Evolutionary conservation across 2,113 vertebrate species (phyloP), one percentile per base, ranked within the genome.

Genomic region (Hydrolagus affinis): DNA sequence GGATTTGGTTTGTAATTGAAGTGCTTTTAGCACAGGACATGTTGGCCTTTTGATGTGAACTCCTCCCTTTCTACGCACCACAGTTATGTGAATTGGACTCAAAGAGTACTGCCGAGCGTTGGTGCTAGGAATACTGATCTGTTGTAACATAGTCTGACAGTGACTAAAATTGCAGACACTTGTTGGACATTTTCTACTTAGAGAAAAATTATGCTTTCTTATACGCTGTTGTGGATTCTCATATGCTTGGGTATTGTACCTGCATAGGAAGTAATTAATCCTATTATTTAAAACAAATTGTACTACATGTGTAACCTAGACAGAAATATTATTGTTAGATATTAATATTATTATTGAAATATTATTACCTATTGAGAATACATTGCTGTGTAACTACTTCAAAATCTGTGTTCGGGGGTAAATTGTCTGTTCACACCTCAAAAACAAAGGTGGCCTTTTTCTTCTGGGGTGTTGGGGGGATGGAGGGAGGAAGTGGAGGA

Each of bases 391-490:
- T 78, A 78, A 25, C 60, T 6, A 17, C 28, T 15, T 68, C 19
- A 44, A 68, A 59, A 77, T 30, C 2, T 59, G 14, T 44, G 15
- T 66, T 66, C 66, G 25, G 78, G 62, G 66, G 62, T 73, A 14
- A 74, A 76, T 21, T 77, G 11, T 77, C 19, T 77, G 25, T 64
- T 83, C 62, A 83, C 62, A 66, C 28, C 66, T 83, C 32, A 28
- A 68, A 66, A 64, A 66, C 62, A 66, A 83, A 83, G 78, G 78
- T 83, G 78, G 78, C 78, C 78, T 83, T 83, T 28, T 68, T 28
- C 78, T 83, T 66, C 64, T 83, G 62, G 64, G 17, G 25, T 83
- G 32, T 68, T 32, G 44, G 44, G 44, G 44, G 44, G 44, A 44
- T 44, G 44, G 44, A 44, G 44, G 44, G 44, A 44, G 44, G 44